Percentiles rank a stretch among this genome's conserved stretches.
These are phyloP conservation scores for cattle (Bos taurus) DNA, from an alignment of 2,113 vertebrate genomes.

Conservation along the genomic window DNA sequence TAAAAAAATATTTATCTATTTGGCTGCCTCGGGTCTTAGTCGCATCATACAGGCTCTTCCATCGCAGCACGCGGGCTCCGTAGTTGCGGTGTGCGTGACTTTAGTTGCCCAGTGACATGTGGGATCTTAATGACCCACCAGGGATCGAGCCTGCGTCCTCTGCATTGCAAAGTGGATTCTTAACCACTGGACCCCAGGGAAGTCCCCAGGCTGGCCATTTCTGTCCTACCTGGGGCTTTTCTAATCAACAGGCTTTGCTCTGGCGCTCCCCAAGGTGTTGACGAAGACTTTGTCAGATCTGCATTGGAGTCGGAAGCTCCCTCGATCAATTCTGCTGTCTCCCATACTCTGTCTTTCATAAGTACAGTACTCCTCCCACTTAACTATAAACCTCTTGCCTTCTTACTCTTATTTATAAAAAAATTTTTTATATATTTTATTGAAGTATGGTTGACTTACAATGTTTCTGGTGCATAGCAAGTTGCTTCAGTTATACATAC, in stretches of 20 bases:
- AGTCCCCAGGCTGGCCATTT: not conserved
- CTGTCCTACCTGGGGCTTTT: not conserved
- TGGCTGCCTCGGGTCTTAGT: not conserved
- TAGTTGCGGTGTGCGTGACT: accelerated
- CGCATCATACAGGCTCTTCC: accelerated
- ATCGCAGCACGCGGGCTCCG: accelerated
- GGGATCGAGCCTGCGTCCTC: not conserved
- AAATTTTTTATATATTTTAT: not conserved
- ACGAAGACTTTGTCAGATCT: not conserved
- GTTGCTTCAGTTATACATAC: not conserved
- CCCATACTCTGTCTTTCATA: not conserved
- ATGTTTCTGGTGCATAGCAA: not conserved
- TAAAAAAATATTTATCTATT: not conserved
- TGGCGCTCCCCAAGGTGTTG: accelerated
- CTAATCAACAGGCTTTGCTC: too few species aligned
- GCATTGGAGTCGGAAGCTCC: not conserved
- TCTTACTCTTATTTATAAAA: not conserved
- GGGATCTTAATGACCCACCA: not conserved
- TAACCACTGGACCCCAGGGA: not conserved
- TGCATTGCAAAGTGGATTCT: not conserved
- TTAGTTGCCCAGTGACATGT: not conserved
- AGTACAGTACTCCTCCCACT: not conserved
- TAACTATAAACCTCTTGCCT: not conserved
- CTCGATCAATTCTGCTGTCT: not conserved
- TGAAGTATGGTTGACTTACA: not conserved